Percentiles rank a stretch among this genome's conserved stretches.
phyloP scores from a whole-genome alignment of 2,797 vertebrate species.

The Pipistrellus pygmaeus region DNA sequence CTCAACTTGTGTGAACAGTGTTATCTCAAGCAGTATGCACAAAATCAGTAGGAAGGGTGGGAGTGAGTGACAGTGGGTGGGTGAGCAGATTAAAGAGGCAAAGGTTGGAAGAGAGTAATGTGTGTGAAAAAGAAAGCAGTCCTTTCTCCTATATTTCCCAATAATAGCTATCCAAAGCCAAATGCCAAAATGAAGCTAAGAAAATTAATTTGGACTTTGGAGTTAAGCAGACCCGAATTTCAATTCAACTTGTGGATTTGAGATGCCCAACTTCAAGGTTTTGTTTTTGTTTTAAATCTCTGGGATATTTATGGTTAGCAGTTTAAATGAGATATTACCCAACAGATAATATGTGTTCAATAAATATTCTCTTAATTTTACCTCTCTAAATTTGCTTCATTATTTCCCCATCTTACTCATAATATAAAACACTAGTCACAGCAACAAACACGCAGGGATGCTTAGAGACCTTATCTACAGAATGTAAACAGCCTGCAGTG shows the following conservation, averaged over 20 bases:
- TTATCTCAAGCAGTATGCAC: conserved; percentile 18
- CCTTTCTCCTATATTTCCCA: neutral
- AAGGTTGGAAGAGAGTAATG: conserved; percentile 22
- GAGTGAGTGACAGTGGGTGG: conserved; percentile 67
- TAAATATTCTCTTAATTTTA: conserved; percentile 40
- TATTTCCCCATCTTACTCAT: neutral
- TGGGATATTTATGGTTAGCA: neutral
- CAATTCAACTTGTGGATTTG: neutral
- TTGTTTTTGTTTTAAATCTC: neutral
- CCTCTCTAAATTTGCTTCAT: neutral
- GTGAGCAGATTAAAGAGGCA: conserved; percentile 59
- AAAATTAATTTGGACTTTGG: conserved; percentile 20
- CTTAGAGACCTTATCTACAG: neutral
- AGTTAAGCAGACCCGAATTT: neutral
- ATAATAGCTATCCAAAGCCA: conserved; percentile 1
- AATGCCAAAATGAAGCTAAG: neutral
- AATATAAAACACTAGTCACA: conserved; percentile 14
- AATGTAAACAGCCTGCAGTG: neutral
- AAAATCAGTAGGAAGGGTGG: conserved; percentile 63
- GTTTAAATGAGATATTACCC: conserved; percentile 13
- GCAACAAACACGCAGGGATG: neutral
- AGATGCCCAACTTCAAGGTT: neutral
- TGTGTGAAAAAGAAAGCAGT: neutral
- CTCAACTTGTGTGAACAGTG: conserved; percentile 61
- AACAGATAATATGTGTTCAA: neutral